These are phyloP conservation scores for Carassius auratus DNA, from an alignment of 2,113 vertebrate genomes.

Conservation along the genomic window DNA sequence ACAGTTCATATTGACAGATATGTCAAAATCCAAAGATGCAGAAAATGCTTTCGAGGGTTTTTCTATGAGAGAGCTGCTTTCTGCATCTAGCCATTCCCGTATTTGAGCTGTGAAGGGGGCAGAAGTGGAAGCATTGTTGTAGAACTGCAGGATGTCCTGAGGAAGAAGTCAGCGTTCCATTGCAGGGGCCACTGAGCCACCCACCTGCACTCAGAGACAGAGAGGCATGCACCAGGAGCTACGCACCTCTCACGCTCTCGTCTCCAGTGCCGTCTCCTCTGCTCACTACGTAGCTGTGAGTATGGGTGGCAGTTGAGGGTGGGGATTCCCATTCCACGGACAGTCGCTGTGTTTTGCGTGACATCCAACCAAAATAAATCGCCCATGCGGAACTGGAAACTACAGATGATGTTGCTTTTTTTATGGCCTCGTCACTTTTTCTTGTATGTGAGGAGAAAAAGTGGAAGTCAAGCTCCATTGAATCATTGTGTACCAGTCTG, in stretches of 20 bases:
- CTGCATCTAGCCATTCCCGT: slow-evolving; percentile 74
- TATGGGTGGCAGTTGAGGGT: neutral
- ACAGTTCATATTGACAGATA: neutral
- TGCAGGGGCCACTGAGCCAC: slow-evolving; percentile 52
- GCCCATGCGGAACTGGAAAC: slow-evolving; percentile 42
- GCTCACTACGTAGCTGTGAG: neutral
- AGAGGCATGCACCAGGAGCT: slow-evolving; percentile 62
- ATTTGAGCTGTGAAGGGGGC: slow-evolving; percentile 75
- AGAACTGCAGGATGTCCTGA: slow-evolving; percentile 96
- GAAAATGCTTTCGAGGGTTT: slow-evolving; percentile 15
- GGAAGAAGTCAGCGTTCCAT: slow-evolving; percentile 79
- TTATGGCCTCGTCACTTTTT: slow-evolving; percentile 8
- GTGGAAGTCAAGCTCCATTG: slow-evolving; percentile 31
- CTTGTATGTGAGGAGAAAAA: slow-evolving; percentile 23
- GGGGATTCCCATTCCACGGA: neutral
- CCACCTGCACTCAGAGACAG: slow-evolving; percentile 60
- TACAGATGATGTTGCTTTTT: slow-evolving; percentile 30
- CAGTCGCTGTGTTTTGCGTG: neutral
- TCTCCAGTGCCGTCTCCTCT: neutral
- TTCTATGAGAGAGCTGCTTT: slow-evolving; percentile 56
- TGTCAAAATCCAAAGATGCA: neutral
- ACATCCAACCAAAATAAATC: neutral
- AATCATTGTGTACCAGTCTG: slow-evolving; percentile 17
- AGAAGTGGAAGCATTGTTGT: slow-evolving; percentile 78
- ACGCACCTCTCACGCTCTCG: slow-evolving; percentile 50